phyloP scores from a whole-genome alignment of 2,888 invertebrate species.

The Smittia aterrima region DNA sequence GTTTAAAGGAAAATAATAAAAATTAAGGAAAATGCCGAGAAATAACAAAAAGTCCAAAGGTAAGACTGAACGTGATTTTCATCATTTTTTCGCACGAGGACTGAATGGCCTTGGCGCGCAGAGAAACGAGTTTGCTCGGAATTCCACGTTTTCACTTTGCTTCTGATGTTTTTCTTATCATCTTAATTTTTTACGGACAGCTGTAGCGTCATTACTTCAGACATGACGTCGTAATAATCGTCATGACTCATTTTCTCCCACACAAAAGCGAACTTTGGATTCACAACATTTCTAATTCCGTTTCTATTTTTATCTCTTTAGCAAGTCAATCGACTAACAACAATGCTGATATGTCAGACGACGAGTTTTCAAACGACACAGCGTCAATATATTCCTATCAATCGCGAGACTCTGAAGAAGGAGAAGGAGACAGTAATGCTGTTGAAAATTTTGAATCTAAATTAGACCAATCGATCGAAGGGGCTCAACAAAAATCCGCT shows the following conservation, averaged over 20 bases:
- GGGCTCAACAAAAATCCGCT: constrained; percentile 82
- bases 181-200: too few relatives aligned
- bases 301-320: background rate
- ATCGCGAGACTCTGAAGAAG: constrained; percentile 57
- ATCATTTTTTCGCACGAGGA: background rate
- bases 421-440: constrained; percentile 59
- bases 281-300: too few relatives aligned
- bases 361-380: constrained; percentile 77
- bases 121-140: background rate
- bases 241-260: too few relatives aligned
- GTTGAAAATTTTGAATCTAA: constrained; percentile 80
- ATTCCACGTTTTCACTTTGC: constrained; percentile 37
- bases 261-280: too few relatives aligned
- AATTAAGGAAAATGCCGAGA: constrained; percentile 49
- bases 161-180: background rate
- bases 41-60: constrained; percentile 52
- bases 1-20: background rate
- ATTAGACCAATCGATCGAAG: constrained; percentile 81
- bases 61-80: constrained; percentile 43
- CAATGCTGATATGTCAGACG: constrained; percentile 66
- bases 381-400: constrained; percentile 75
- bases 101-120: background rate
- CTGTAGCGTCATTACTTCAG: too few relatives aligned
- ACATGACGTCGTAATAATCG: too few relatives aligned
- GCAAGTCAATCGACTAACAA: constrained; percentile 1